Evolutionary conservation across 2,888 invertebrate genomes (phyloP).

Genomic region (Eristalinus aeneus): DNA sequence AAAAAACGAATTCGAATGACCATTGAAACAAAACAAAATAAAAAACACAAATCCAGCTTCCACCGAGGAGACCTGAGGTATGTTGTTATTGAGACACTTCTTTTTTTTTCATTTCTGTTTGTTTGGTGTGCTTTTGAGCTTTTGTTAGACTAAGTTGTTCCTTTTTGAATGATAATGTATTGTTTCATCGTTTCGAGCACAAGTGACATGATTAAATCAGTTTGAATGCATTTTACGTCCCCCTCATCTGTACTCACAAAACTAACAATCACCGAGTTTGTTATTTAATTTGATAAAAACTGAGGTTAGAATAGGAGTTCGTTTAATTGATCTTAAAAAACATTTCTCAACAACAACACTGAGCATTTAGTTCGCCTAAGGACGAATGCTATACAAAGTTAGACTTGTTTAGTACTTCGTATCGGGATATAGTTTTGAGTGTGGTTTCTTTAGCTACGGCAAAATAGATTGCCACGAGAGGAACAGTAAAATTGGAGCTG

Average conservation of each 20-base stretch:
- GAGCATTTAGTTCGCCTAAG: no score
- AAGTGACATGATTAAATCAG: constrained; percentile 5
- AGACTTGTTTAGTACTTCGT: no score
- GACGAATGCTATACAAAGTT: no score
- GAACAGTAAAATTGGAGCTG: no score
- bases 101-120: constrained; percentile 50
- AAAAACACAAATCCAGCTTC: constrained; percentile 83
- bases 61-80: constrained; percentile 95
- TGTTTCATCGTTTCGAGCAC: background rate
- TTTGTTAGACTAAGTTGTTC: constrained; percentile 49
- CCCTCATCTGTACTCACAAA: background rate
- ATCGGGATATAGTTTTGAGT: no score
- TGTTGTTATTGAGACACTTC: constrained; percentile 80
- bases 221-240: background rate
- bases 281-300: background rate
- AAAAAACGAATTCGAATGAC: constrained; percentile 68
- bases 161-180: constrained; percentile 33
- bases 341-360: no score
- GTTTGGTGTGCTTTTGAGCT: constrained; percentile 61
- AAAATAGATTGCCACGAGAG: no score
- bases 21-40: constrained; percentile 40
- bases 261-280: background rate
- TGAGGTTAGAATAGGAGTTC: no score
- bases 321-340: no score
- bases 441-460: no score